Base-by-base conservation (phyloP, 2,888 invertebrate genomes). In the Eumacrocentrus americanus region DNA sequence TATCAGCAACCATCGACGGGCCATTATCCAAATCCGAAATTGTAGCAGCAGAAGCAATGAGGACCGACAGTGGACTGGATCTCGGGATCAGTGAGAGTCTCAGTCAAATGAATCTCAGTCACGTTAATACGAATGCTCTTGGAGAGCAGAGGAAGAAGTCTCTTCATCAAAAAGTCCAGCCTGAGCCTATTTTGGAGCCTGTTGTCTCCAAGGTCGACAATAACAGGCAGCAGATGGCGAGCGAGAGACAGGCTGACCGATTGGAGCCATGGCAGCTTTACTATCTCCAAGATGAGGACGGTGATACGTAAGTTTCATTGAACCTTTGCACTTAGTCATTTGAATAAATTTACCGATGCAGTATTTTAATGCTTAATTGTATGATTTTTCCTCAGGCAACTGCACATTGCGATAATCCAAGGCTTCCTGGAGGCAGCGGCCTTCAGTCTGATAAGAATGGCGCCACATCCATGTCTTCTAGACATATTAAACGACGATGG, bases 341-440 rank as follows among this genome's bases (percentile, higher is more conserved):
- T 14, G 1, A 1, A 11, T 12, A 48, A 22, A 37, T 46, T 46
- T 20, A 11, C 9, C 14, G 9, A 18, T 38, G 16, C 23, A 16
- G 3, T 37, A 47, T 18, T 38, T 37, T 12, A n/a, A 42, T 53
- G 6, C 6, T 20, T 16, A 35, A 18, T n/a, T 25, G 1, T 51
- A 14, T 22, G n/a, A 35, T 47, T 22, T 20, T 44, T 50, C 35
- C n/a, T 5, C 35, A 95, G 95, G 73, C 88, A 90, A 81, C 84
- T 96, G 70, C 96, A 96, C 83, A 86, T 91, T 71, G 91, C 94
- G 29, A 91, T 95, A 70, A 87, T 91, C 55, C 88, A 91, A 66
- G 89, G 90, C 46, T 87, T 88, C 74, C 83, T 86, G 62, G 89
- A 91, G 72, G 88, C 90, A 63, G 88, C 90, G 62, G 88, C 91